Evolutionary conservation across 2,797 vertebrate genomes (phyloP).

Genomic region (Dendrocincla fuliginosa): DNA sequence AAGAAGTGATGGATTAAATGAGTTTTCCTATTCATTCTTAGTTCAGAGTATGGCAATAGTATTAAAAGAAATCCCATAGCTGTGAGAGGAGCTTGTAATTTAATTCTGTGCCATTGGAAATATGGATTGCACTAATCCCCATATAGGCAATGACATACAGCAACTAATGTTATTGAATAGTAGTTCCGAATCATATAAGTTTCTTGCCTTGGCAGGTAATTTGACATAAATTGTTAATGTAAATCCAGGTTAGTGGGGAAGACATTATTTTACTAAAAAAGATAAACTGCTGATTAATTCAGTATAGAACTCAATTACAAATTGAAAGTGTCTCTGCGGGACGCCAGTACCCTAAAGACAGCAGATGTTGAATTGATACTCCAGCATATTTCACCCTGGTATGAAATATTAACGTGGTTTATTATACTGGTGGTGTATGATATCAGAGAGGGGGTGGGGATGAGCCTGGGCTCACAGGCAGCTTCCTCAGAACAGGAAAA

Average conservation of each 20-base stretch:
- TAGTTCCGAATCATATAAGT: constrained; percentile 60
- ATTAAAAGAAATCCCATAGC: background rate
- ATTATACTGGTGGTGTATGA: constrained; percentile 80
- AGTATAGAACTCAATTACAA: constrained; percentile 97
- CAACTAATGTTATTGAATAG: constrained; percentile 13
- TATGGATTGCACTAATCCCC: constrained; percentile 4
- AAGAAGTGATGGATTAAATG: background rate
- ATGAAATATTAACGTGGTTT: constrained; percentile 98
- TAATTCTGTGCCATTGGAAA: constrained; percentile 24
- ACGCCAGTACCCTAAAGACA: constrained; percentile 87
- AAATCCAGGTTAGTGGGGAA: constrained; percentile 85
- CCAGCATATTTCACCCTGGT: constrained; percentile 90
- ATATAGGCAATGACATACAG: constrained; percentile 47
- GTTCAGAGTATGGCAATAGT: background rate
- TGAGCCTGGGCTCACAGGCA: background rate
- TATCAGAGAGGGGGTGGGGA: constrained; percentile 51
- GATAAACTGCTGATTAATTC: constrained; percentile 99
- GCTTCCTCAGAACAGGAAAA: background rate
- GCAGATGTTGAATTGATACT: constrained; percentile 95
- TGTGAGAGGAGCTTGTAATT: background rate
- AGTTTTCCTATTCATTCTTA: background rate
- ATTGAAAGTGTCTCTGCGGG: constrained; percentile 93
- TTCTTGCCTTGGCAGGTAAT: constrained; percentile 79
- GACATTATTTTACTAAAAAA: constrained; percentile 90
- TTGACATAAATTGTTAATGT: constrained; percentile 85